phyloP scores from a whole-genome alignment of 2,888 invertebrate species.

The Isotomurus palustris region DNA sequence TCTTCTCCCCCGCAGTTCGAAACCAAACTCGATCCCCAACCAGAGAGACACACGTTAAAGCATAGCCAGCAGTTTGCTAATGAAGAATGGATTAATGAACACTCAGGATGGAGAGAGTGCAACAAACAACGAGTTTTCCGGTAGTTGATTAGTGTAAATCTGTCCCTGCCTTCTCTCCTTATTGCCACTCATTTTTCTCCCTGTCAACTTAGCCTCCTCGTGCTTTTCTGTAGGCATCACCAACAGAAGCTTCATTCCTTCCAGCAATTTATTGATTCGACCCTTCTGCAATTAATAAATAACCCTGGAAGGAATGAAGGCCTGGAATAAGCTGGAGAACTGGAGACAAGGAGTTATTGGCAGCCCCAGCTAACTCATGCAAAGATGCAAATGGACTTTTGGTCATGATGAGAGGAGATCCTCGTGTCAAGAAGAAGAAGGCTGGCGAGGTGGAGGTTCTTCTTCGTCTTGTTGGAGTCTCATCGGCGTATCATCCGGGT shows the following conservation, averaged over 20 bases:
- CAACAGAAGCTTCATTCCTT: neutral
- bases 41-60: no score
- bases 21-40: no score
- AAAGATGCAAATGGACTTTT: neutral
- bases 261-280: neutral
- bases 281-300: neutral
- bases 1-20: no score
- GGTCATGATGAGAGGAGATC: constrained; percentile 2
- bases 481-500: no score
- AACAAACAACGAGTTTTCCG: no score
- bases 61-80: no score
- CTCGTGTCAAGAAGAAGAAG: neutral
- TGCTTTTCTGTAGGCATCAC: neutral
- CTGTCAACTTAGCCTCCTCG: neutral
- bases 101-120: no score
- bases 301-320: no score
- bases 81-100: no score
- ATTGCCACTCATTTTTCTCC: constrained; percentile 8
- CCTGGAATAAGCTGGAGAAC: neutral
- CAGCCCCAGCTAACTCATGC: neutral
- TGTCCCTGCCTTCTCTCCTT: neutral
- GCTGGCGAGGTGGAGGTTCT: neutral
- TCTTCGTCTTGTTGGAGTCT: no score
- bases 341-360: neutral
- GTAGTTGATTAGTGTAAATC: constrained; percentile 11